Percentiles rank a stretch among this genome's conserved stretches.
Evolutionary conservation across 2,113 vertebrate species (phyloP).

Genomic region (Morone saxatilis): DNA sequence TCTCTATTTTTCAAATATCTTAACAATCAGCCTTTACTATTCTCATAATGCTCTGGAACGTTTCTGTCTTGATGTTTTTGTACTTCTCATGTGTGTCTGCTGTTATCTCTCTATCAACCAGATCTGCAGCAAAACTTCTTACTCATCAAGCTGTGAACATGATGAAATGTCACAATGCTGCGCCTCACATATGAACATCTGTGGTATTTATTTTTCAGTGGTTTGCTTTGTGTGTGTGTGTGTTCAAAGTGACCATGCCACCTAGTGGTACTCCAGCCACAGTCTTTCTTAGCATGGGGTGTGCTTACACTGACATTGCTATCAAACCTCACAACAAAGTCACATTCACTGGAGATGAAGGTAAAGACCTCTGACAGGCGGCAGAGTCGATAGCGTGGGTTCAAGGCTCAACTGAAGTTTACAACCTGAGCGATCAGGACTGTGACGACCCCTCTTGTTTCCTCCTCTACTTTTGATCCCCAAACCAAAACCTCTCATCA

Average conservation of each 20-base stretch:
- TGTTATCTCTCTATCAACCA: conserved; percentile 38
- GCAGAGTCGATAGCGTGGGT: conserved; percentile 26
- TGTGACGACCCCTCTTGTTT: conserved; percentile 46
- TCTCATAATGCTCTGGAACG: conserved; percentile 21
- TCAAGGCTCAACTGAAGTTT: conserved; percentile 37
- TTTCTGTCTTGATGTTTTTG: conserved; percentile 42
- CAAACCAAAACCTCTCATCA: conserved; percentile 40
- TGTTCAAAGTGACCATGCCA: conserved; percentile 79
- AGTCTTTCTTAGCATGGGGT: conserved; percentile 22
- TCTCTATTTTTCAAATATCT: conserved; percentile 32
- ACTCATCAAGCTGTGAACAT: conserved; percentile 48
- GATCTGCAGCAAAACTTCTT: conserved; percentile 36
- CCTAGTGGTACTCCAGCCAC: conserved; percentile 71
- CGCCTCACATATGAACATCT: conserved; percentile 14
- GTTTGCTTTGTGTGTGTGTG: conserved; percentile 33
- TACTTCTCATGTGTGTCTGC: neutral
- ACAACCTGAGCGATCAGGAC: conserved; percentile 25
- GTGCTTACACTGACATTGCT: neutral
- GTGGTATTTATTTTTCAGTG: conserved; percentile 23
- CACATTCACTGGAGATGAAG: conserved; percentile 28
- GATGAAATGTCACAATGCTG: conserved; percentile 42
- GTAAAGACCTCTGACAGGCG: conserved; percentile 24
- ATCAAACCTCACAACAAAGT: conserved; percentile 44
- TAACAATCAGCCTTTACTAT: conserved; percentile 39
- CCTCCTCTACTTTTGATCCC: conserved; percentile 53